Conservation (phyloP, 2,888 invertebrate species). For the Drosophila tripunctata region DNA sequence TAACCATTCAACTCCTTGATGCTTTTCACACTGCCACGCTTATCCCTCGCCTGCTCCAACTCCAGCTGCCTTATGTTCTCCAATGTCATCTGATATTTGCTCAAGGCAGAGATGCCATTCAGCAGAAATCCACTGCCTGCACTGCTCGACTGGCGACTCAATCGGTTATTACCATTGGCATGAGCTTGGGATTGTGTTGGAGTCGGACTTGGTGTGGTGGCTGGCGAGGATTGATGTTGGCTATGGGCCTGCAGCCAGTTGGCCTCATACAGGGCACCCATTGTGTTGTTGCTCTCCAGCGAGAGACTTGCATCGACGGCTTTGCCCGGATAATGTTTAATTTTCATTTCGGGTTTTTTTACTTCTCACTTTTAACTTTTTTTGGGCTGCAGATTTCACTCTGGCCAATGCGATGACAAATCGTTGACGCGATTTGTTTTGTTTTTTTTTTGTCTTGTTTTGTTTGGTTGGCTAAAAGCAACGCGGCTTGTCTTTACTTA, state of each 20-base stretch:
- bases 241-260: conserved; percentile 91
- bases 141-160: conserved; percentile 56
- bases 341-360: conserved; percentile 87
- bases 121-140: conserved; percentile 71
- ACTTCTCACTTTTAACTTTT: conserved; percentile 9
- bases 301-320: conserved; percentile 89
- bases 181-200: not conserved
- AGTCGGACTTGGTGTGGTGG: not conserved
- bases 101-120: conserved; percentile 84
- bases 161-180: conserved; percentile 2
- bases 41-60: conserved; percentile 75
- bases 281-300: conserved; percentile 89
- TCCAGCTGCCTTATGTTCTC: conserved; percentile 86
- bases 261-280: conserved; percentile 92
- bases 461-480: conserved; percentile 50
- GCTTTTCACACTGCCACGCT: conserved; percentile 85
- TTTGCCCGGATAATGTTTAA: conserved; percentile 93
- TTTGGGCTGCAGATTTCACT: conserved; percentile 54
- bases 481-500: conserved; percentile 28
- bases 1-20: conserved; percentile 88
- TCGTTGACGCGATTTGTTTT: conserved; percentile 64
- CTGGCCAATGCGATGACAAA: conserved; percentile 29
- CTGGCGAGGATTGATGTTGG: conserved; percentile 35
- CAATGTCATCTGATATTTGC: conserved; percentile 87
- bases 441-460: conserved; percentile 23